phyloP scores from a whole-genome alignment of 2,113 vertebrate genomes.

The Microtus montanus region DNA sequence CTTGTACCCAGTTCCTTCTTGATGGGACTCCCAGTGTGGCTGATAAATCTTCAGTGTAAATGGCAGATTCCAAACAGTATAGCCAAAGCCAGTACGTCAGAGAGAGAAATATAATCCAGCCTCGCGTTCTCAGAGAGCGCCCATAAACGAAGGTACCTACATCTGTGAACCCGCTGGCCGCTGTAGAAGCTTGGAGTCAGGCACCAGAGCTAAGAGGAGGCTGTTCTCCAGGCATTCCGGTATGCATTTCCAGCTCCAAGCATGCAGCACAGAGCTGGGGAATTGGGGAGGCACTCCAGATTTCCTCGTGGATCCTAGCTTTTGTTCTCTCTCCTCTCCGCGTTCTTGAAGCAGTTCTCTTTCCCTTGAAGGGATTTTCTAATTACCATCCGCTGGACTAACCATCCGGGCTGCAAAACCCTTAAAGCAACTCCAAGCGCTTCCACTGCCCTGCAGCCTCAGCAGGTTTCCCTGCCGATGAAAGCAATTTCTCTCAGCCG shows the following conservation, averaged over 20 bases:
- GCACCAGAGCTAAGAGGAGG: neutral
- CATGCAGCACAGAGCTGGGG: neutral
- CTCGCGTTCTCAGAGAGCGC: slow-evolving; percentile 7
- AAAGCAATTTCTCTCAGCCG: slow-evolving; percentile 68
- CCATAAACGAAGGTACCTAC: slow-evolving; percentile 29
- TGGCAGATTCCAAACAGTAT: slow-evolving; percentile 65
- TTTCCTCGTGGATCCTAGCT: slow-evolving; percentile 53
- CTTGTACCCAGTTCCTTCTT: neutral
- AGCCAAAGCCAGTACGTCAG: slow-evolving; percentile 65
- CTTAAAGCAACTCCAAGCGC: slow-evolving; percentile 62
- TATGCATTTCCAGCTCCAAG: neutral
- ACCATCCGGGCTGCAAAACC: slow-evolving; percentile 64
- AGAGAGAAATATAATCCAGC: slow-evolving; percentile 65
- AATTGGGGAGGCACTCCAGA: neutral
- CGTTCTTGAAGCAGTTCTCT: slow-evolving; percentile 64
- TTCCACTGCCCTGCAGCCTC: slow-evolving; percentile 60
- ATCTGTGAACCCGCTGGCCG: neutral
- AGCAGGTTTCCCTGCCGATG: slow-evolving; percentile 71
- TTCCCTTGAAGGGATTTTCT: slow-evolving; percentile 74
- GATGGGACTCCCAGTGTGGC: neutral
- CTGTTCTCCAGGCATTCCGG: neutral
- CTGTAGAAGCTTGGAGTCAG: slow-evolving; percentile 35
- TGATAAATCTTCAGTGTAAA: slow-evolving; percentile 61
- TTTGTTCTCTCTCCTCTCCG: neutral
- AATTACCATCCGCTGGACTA: slow-evolving; percentile 71